phyloP scores from a whole-genome alignment of 92 coral and sea anemone species.

The Parazoanthus atlanticus region DNA sequence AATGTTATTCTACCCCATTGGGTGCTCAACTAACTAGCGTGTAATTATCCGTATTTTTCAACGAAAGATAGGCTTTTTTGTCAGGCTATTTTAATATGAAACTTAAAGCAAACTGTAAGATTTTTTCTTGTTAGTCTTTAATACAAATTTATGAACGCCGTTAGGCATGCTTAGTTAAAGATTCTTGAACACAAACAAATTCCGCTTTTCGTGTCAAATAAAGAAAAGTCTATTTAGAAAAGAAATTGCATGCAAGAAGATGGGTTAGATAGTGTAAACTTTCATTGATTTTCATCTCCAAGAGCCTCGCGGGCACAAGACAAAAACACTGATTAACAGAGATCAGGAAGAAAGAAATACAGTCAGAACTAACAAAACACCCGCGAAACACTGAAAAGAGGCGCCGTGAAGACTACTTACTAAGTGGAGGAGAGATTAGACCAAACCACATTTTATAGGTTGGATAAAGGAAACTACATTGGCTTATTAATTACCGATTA shows the following conservation, averaged over 20 bases:
- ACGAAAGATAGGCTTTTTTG: background rate
- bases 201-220: background rate
- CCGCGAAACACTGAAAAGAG: background rate
- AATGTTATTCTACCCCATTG: background rate
- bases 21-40: background rate
- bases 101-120: background rate
- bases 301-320: conserved; percentile 8
- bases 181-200: background rate
- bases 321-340: conserved; percentile 8
- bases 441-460: conserved; percentile 30
- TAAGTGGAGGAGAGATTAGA: conserved; percentile 24
- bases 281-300: background rate
- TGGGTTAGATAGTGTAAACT: background rate
- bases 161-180: background rate
- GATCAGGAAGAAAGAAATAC: background rate
- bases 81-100: no score
- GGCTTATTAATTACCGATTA: conserved; percentile 17
- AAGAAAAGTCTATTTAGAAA: conserved; percentile 15
- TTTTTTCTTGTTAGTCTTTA: background rate
- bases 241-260: conserved; percentile 5
- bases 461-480: background rate
- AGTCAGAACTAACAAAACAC: background rate
- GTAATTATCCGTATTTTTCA: background rate
- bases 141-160: background rate
- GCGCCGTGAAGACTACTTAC: conserved; percentile 14